Base-by-base conservation (phyloP, 2,797 vertebrate species). In the Pitangus sulphuratus region DNA sequence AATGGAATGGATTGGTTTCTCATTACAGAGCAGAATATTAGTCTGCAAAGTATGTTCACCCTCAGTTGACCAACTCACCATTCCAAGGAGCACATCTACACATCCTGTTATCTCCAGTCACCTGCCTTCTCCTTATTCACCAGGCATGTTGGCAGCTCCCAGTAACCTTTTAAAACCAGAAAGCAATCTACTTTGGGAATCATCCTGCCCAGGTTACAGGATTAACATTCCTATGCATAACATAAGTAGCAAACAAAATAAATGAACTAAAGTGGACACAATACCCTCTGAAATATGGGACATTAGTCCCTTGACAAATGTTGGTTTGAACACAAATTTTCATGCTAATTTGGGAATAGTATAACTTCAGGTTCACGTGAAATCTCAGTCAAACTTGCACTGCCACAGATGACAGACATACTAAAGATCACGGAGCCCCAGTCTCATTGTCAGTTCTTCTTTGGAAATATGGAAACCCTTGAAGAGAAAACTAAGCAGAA, bases 401-500 rank as follows among this genome's bases (percentile, higher is more conserved):
- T 77, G 37, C 33, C 56, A 47, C 48, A 64, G 48, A 40, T 60
- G 50, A 37, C 54, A 74, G 44, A 74, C 40, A 5, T 66, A 48
- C 39, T 74, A 68, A 81, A 64, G 57, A 40, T 15, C 24, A 71
- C 53, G n/a, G 30, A 85, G 3, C 17, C 42, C 64, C 31, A 45
- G 58, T 50, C 25, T n/a, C 28, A 40, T 42, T 88, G 62, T 53
- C 71, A 82, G 35, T 26, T 86, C 15, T 87, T 33, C 64, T 74
- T 66, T 65, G 31, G 54, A 88, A 86, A 79, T 76, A 40, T 6
- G 35, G 35, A 93, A 64, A 74, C 65, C 56, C 76, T 53, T 90
- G 50, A 61, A 72, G 92, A 93, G 56, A n/a, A 96, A 82, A 79
- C 58, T 54, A 84, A 94, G 77, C 10, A 58, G 48, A 84, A 82